Conservation (phyloP, 2,797 vertebrate genomes). For the Spinibarbus caldwelli region DNA sequence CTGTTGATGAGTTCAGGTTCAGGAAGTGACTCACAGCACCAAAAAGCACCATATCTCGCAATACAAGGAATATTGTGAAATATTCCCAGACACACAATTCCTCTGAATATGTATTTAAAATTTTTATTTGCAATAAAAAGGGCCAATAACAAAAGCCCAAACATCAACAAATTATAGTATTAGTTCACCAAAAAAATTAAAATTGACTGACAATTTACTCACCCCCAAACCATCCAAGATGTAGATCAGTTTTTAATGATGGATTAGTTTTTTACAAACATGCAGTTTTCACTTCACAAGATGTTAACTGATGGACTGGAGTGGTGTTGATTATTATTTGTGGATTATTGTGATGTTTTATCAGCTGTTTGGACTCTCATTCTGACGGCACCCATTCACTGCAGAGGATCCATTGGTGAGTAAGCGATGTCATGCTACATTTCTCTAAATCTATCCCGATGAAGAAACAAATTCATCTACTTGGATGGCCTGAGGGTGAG, state of each 20-base stretch:
- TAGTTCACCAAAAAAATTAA: background rate
- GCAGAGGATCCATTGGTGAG: background rate
- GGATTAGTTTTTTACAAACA: background rate
- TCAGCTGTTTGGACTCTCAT: background rate
- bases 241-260: background rate
- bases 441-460: background rate
- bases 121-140: constrained; percentile 59
- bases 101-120: background rate
- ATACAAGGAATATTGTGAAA: background rate
- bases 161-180: constrained; percentile 39
- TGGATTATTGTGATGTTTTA: background rate
- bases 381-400: background rate
- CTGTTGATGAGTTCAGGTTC: background rate
- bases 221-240: background rate
- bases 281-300: background rate
- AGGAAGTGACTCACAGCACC: constrained; percentile 6
- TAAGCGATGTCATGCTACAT: background rate
- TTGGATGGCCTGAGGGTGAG: background rate
- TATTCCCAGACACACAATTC: background rate
- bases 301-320: background rate
- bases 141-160: constrained; percentile 53
- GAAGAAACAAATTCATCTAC: background rate
- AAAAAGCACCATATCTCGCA: constrained; percentile 40
- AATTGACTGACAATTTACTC: background rate
- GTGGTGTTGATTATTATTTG: background rate